These are phyloP conservation scores for Columba janthina DNA, from an alignment of 2,113 vertebrate genomes.

Conservation along the genomic window DNA sequence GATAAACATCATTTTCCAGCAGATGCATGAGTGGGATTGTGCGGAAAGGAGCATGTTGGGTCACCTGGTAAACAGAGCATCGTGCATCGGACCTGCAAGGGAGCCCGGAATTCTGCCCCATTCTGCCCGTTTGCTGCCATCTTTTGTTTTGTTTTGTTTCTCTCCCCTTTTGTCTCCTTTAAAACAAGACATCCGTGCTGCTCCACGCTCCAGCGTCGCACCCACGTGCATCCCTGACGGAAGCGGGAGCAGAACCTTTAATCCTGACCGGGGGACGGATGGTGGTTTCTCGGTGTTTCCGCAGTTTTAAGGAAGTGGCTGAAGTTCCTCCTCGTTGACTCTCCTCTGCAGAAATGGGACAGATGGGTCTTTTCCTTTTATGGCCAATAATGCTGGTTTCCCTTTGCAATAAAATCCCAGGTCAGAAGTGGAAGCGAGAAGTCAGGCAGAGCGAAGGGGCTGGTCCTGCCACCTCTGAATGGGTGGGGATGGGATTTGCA, in stretches of 20 bases:
- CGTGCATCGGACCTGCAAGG: fast-evolving
- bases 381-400: constrained; percentile 61
- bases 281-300: not conserved
- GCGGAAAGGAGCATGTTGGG: not conserved
- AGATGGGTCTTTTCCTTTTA: constrained; percentile 76
- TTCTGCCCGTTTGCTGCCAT: not conserved
- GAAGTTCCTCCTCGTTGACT: constrained; percentile 29
- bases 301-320: constrained; percentile 32
- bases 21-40: not conserved
- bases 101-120: fast-evolving
- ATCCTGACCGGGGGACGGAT: not conserved
- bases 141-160: not conserved
- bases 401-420: constrained; percentile 29
- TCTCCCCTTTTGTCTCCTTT: not conserved
- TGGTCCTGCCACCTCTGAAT: not conserved
- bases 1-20: not conserved
- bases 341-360: constrained; percentile 53
- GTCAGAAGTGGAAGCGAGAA: constrained; percentile 52
- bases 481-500: not conserved
- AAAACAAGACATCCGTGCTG: not conserved
- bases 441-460: not conserved
- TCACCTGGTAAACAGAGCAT: not conserved
- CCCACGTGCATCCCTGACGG: not conserved
- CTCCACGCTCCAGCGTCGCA: not conserved
- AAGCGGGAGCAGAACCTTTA: not conserved